phyloP scores from a whole-genome alignment of 2,797 vertebrate species.

The Gallinago solitaria region DNA sequence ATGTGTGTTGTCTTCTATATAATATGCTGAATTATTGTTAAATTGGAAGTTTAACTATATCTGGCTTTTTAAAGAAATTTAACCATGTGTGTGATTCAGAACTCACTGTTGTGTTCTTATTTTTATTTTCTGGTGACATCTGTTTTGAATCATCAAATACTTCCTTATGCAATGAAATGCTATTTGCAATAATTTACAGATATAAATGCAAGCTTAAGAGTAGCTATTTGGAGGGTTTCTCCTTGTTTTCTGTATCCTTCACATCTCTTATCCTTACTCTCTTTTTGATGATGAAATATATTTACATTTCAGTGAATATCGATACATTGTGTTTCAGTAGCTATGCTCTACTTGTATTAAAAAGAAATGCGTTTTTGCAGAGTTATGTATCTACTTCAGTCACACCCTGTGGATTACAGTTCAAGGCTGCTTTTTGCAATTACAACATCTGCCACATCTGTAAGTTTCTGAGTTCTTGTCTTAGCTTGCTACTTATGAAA shows the following conservation, averaged over 20 bases:
- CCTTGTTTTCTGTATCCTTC: background rate
- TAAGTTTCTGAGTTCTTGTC: slow-evolving; percentile 66
- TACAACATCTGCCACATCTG: slow-evolving; percentile 86
- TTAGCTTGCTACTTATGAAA: background rate
- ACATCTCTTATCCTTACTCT: background rate
- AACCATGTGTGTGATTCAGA: background rate
- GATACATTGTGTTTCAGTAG: background rate
- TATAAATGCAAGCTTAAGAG: background rate
- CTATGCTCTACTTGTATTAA: background rate
- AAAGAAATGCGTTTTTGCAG: slow-evolving; percentile 69
- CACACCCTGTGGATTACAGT: slow-evolving; percentile 79
- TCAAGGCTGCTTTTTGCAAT: slow-evolving; percentile 85
- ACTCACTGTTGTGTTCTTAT: background rate
- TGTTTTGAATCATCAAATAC: background rate
- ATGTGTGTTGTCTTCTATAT: background rate
- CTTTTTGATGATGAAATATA: background rate
- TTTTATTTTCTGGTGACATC: background rate
- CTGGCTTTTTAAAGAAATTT: background rate
- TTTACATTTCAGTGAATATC: background rate
- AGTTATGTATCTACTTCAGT: slow-evolving; percentile 90
- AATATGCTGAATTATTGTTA: background rate
- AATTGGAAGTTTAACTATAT: background rate
- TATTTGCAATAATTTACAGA: background rate
- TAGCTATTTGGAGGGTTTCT: background rate
- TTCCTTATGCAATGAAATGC: background rate